phyloP scores from a whole-genome alignment of 2,888 invertebrate species.

The Cosmia trapezina region DNA sequence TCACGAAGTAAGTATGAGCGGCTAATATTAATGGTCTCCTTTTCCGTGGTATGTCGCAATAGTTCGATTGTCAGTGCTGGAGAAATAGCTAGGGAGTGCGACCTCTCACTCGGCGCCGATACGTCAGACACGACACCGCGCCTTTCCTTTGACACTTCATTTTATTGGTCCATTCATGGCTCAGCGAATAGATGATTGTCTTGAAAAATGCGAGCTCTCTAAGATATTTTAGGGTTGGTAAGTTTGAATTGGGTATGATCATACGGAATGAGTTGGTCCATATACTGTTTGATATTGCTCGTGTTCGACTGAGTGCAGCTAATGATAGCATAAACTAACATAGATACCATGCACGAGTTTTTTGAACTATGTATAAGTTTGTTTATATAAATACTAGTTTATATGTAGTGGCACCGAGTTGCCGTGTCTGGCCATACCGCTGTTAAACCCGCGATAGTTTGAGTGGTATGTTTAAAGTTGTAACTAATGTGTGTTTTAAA shows the following conservation, averaged over 20 bases:
- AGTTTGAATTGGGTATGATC: constrained; percentile 14
- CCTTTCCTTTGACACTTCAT: constrained; percentile 75
- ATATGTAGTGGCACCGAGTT: too few species aligned
- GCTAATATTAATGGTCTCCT: constrained; percentile 66
- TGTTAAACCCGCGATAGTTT: too few species aligned
- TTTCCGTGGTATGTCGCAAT: constrained; percentile 60
- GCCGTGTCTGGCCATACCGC: too few species aligned
- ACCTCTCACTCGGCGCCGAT: constrained; percentile 71
- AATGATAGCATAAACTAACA: constrained; percentile 1
- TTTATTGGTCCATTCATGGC: constrained; percentile 78
- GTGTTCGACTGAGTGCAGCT: neutral
- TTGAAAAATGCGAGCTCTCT: constrained; percentile 64
- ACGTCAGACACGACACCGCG: constrained; percentile 62
- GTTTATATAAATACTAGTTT: neutral
- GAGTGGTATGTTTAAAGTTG: too few species aligned
- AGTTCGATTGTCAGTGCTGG: constrained; percentile 63
- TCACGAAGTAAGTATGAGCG: constrained; percentile 60
- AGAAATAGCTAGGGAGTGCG: constrained; percentile 70
- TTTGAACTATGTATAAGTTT: neutral
- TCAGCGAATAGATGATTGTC: constrained; percentile 72
- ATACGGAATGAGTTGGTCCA: neutral
- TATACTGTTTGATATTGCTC: constrained; percentile 18
- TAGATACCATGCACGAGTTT: neutral
- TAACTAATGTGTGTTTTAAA: too few species aligned
- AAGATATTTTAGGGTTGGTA: constrained; percentile 48